Percentiles rank a stretch among this genome's conserved stretches.
phyloP scores from a whole-genome alignment of 2,888 invertebrate genomes.

The Coenonympha glycerion region DNA sequence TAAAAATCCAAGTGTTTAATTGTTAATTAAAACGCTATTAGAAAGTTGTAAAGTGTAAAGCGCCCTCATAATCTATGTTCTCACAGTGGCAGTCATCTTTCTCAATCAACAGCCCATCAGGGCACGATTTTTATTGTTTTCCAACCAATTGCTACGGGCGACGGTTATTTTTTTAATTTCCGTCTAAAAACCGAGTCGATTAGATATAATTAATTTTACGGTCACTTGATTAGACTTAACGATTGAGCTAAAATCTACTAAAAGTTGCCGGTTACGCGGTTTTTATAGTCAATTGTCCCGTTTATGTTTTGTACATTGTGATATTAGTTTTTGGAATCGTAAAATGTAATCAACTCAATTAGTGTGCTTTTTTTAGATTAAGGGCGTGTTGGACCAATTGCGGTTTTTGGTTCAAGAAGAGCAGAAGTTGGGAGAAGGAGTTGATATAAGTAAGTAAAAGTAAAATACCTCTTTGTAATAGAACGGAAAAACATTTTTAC shows the following conservation, averaged over 20 bases:
- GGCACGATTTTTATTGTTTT: conserved; percentile 73
- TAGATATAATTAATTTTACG: conserved; percentile 68
- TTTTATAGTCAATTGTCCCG: conserved; percentile 37
- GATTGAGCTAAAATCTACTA: conserved; percentile 45
- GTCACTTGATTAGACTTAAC: conserved; percentile 65
- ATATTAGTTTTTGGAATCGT: conserved; percentile 47
- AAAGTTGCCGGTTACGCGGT: conserved; percentile 28
- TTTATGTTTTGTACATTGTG: neutral
- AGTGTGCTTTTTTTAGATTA: conserved; percentile 16
- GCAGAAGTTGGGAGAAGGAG: no score
- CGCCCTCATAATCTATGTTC: conserved; percentile 54
- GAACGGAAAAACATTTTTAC: no score
- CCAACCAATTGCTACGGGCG: conserved; percentile 56
- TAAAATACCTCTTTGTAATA: no score
- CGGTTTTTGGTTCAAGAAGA: no score
- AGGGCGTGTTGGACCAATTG: no score
- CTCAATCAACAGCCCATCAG: conserved; percentile 67
- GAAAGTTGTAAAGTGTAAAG: conserved; percentile 44
- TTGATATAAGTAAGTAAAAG: no score
- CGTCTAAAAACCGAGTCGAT: conserved; percentile 41
- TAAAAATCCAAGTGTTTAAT: neutral
- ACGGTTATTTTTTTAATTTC: conserved; percentile 40
- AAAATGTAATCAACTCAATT: conserved; percentile 21
- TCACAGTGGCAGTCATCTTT: conserved; percentile 66
- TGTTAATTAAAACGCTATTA: conserved; percentile 11